phyloP scores from a whole-genome alignment of 2,113 vertebrate species.

The Elachura formosa region DNA sequence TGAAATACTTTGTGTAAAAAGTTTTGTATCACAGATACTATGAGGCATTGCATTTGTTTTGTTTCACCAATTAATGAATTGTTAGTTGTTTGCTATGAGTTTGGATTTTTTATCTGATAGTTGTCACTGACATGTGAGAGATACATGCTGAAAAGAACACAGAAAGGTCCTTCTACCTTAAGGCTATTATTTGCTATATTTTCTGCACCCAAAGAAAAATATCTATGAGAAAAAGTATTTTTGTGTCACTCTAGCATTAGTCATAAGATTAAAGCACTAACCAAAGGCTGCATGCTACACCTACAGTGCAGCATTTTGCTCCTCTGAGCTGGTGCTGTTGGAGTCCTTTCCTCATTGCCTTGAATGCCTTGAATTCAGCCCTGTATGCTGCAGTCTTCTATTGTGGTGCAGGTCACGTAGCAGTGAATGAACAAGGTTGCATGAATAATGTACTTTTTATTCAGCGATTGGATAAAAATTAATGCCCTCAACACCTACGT shows the following conservation, averaged over 20 bases:
- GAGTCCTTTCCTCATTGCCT: slow-evolving; percentile 1
- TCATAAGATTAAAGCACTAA: not conserved
- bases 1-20: not conserved
- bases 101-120: not conserved
- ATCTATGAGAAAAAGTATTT: not conserved
- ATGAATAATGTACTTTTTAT: slow-evolving; percentile 76
- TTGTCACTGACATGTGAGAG: not conserved
- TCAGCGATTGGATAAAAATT: slow-evolving; percentile 73
- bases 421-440: slow-evolving; percentile 74
- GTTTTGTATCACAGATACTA: not conserved
- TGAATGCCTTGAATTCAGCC: slow-evolving; percentile 41
- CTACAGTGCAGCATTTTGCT: slow-evolving; percentile 28
- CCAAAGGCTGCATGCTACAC: not conserved
- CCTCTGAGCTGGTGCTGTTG: not conserved
- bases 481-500: slow-evolving; percentile 69
- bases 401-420: slow-evolving; percentile 76
- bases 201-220: not conserved
- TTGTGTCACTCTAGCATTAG: not conserved
- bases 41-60: not conserved
- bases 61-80: not conserved
- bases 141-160: not conserved
- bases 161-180: not conserved
- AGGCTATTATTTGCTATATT: not conserved
- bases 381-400: slow-evolving; percentile 63
- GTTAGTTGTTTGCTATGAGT: not conserved